Base-by-base conservation (phyloP, 1,140 invertebrate genomes). In the Drosophila melanica region DNA sequence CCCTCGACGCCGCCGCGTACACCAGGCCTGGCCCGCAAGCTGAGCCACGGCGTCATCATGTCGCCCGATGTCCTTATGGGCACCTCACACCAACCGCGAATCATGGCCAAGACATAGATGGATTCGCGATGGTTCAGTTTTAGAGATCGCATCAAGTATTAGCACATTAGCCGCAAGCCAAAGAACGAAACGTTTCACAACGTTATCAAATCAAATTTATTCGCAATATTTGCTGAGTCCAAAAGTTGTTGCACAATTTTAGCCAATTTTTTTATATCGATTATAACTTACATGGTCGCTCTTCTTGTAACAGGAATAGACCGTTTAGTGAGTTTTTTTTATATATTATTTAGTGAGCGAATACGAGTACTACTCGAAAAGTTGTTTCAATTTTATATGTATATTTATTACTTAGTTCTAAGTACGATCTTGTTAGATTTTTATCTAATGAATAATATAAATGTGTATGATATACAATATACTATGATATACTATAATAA, bases 1-100 rank as follows among this genome's bases (percentile, higher is more conserved):
- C 81, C 81, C n/a, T 35, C 39, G 10, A 79, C 59, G 30, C 76
- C 80, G 47, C 81, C 53, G 1, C 66, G 58, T 33, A 77, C 75
- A 10, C 75, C 75, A 6, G 75, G 75, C n/a, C 27, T 57, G 72
- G 75, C 75, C 0, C 74, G 44, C 14, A 75, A 55, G 30, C 33
- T 66, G 14, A 82, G 63, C 47, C 57, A 65, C 18, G 82, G 79
- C 14, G 68, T 87, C 33, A 89, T 87, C 35, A 89, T 87, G 84
- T 79, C 79, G 3, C 82, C 82, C n/a, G 73, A 82, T 23, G 73
- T 79, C 41, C 76, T 85, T 30, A 71, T 81, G 74, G 74, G 63
- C 66, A 77, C 53, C 55, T 9, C 66, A 16, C 50, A 35, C 30
- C 62, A 64, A 14, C 18, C 41, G 23, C 14, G 39, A 18, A 11